phyloP scores from a whole-genome alignment of 2,888 invertebrate species.

The Campaea margaritaria region DNA sequence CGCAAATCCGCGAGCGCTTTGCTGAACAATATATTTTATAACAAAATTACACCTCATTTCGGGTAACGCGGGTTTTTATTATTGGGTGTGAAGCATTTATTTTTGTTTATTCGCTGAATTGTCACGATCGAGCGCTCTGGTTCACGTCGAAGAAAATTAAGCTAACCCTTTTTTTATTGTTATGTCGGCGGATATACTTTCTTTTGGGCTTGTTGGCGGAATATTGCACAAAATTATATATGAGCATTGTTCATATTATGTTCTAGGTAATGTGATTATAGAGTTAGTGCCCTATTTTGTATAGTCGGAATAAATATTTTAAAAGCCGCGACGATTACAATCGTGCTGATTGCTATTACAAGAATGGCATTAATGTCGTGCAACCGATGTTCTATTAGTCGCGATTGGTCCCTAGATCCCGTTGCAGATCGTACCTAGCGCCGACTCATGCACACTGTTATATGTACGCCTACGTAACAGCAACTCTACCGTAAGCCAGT shows the following conservation, averaged over 20 bases:
- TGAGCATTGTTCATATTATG: no score
- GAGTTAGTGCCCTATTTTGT: slow-evolving; percentile 1
- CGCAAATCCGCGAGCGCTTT: slow-evolving; percentile 21
- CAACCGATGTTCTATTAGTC: slow-evolving; percentile 33
- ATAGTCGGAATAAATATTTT: slow-evolving; percentile 8
- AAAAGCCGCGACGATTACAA: background rate
- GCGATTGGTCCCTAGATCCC: slow-evolving; percentile 32
- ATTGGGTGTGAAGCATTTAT: slow-evolving; percentile 35
- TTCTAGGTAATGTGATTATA: slow-evolving; percentile 1
- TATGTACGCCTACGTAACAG: slow-evolving; percentile 41
- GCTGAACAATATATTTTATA: slow-evolving; percentile 10
- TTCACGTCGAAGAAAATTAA: slow-evolving; percentile 36
- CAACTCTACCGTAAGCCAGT: slow-evolving; percentile 38
- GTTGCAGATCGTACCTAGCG: slow-evolving; percentile 32
- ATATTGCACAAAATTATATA: slow-evolving; percentile 20
- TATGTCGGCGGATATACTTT: slow-evolving; percentile 25
- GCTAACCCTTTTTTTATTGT: slow-evolving; percentile 39
- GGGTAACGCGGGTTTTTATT: slow-evolving; percentile 25
- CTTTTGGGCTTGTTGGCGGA: slow-evolving; percentile 33
- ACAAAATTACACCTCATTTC: slow-evolving; percentile 15
- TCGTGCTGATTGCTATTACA: slow-evolving; percentile 1
- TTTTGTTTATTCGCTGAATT: slow-evolving; percentile 38
- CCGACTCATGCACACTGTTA: slow-evolving; percentile 35
- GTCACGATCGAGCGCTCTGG: slow-evolving; percentile 38
- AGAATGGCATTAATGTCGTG: slow-evolving; percentile 16